A percentile compares a stretch with the other conserved stretches of the same genome.
phyloP scores from a whole-genome alignment of 1,140 invertebrate genomes.

The Sinonovacula constricta region DNA sequence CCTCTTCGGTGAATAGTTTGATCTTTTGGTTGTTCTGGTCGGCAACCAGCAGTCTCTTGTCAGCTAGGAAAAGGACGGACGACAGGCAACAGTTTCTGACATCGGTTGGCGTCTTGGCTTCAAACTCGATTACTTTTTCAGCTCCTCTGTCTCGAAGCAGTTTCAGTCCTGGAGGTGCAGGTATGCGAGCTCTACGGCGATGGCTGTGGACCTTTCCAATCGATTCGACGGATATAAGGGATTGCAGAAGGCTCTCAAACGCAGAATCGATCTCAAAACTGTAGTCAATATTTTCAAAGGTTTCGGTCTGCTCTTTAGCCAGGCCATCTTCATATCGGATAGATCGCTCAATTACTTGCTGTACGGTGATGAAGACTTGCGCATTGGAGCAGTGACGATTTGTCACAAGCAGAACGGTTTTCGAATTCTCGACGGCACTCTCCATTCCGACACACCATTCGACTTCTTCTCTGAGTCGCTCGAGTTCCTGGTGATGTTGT shows the following conservation, averaged over 20 bases:
- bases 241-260: slow-evolving; percentile 44
- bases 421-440: slow-evolving; percentile 44
- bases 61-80: slow-evolving; percentile 35
- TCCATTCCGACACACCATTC: slow-evolving; percentile 34
- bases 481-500: slow-evolving; percentile 28
- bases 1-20: slow-evolving; percentile 43
- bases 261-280: slow-evolving; percentile 49
- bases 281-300: slow-evolving; percentile 45
- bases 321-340: slow-evolving; percentile 41
- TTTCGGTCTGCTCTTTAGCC: slow-evolving; percentile 38
- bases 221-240: slow-evolving; percentile 40
- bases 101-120: slow-evolving; percentile 44
- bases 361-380: slow-evolving; percentile 48
- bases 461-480: slow-evolving; percentile 25
- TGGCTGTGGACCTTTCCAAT: slow-evolving; percentile 43
- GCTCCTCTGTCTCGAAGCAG: slow-evolving; percentile 29
- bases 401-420: slow-evolving; percentile 36
- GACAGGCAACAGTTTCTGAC: slow-evolving; percentile 48
- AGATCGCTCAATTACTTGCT: slow-evolving; percentile 41
- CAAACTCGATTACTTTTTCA: slow-evolving; percentile 43
- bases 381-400: slow-evolving; percentile 51
- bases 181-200: slow-evolving; percentile 41
- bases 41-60: slow-evolving; percentile 29
- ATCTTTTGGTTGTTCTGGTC: slow-evolving; percentile 54
- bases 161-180: slow-evolving; percentile 42